Evolutionary conservation across 1,140 invertebrate species (phyloP), one percentile per base, ranked within the genome.

Genomic region (Vollenhovia emeryi): DNA sequence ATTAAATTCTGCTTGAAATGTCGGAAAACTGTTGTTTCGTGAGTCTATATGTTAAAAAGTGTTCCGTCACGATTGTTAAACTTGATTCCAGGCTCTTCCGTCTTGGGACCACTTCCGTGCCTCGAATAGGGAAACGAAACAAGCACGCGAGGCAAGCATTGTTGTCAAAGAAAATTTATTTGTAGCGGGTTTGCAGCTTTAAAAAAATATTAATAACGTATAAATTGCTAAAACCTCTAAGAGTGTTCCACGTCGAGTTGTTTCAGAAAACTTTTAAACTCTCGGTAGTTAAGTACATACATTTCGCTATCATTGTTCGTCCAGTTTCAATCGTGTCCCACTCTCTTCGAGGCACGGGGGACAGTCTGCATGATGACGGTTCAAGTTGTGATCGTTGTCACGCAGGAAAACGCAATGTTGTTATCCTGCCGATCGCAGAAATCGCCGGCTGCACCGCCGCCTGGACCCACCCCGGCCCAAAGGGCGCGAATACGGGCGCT

Each of bases 401-500:
- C 79, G 91, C 94, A 95, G 96, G 95, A 96, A 91, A 95, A 96
- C 83, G 91, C 94, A 71, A 93, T 96, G 86, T 92, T 96, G 92
- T 87, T 96, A 91, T 94, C 94, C 86, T 94, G 95, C 52, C 95
- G 95, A 93, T 92, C 93, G 52, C 93, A 94, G 92, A 94, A 95
- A 84, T 92, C 95, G 84, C 85, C 94, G 87, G 91, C 91, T 36
- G 92, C 91, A 52, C 91, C 92, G 57, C 92, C 92, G 11, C 92
- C 95, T 55, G 95, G 94, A 86, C 94, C 95, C 86, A 96, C 95
- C 85, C 95, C 96, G 62, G 96, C 97, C 9, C 97, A 97, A 89
- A 96, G 95, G 88, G 96, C 96, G 2, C 95, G 97, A 64, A 96
- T 96, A 90, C 95, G 97, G n/a, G 98, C 98, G 6, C 96, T 98